phyloP scores from a whole-genome alignment of 2,113 vertebrate genomes.

The Syrrhaptes paradoxus region DNA sequence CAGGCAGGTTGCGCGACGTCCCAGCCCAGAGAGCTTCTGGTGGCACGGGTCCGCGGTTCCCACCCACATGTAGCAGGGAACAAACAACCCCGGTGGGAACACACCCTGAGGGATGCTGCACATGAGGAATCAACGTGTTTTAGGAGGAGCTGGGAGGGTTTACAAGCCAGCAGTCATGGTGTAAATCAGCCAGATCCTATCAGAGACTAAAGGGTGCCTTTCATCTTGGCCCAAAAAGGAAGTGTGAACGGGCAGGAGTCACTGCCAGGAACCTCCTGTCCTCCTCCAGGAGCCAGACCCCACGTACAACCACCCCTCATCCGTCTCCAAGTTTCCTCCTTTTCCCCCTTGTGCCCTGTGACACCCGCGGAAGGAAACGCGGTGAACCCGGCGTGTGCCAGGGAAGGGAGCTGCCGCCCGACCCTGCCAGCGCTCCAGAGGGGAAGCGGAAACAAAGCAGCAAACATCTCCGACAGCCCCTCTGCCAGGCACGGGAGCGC shows the following conservation, averaged over 20 bases:
- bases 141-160: background rate
- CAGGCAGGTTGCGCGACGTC: background rate
- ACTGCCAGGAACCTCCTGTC: background rate
- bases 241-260: background rate
- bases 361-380: background rate
- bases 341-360: background rate
- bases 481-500: background rate
- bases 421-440: background rate
- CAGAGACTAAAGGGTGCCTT: background rate
- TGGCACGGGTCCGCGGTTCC: too few relatives aligned
- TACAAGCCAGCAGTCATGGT: background rate
- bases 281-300: background rate
- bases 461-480: background rate
- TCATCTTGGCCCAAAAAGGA: background rate
- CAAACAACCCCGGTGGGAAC: background rate
- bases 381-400: background rate
- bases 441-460: background rate
- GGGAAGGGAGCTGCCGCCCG: background rate
- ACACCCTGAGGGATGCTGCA: fast-evolving
- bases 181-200: fast-evolving
- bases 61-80: too few relatives aligned
- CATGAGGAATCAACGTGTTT: fast-evolving
- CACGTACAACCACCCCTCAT: background rate
- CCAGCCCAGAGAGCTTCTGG: background rate
- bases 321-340: background rate